phyloP scores from a whole-genome alignment of 2,113 vertebrate species.

The Sinosuthora webbiana region DNA sequence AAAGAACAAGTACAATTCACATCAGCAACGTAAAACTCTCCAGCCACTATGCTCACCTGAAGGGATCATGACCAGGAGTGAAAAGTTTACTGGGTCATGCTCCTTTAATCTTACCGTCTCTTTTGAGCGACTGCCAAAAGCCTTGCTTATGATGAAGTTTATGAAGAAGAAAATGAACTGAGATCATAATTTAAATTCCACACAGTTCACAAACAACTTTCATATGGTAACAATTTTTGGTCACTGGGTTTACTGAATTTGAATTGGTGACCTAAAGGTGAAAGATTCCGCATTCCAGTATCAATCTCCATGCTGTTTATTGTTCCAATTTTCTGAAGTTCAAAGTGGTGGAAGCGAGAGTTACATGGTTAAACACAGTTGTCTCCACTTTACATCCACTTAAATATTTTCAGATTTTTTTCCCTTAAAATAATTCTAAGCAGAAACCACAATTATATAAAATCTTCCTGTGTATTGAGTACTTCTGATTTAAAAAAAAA shows the following conservation, averaged over 20 bases:
- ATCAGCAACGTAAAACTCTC: not conserved
- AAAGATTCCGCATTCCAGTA: conserved; percentile 23
- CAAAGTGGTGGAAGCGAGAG: not conserved
- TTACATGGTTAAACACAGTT: not conserved
- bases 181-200: conserved; percentile 46
- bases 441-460: not conserved
- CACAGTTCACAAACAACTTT: conserved; percentile 18
- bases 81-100: not conserved
- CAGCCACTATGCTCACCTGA: not conserved
- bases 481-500: not conserved
- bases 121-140: conserved; percentile 13
- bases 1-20: not conserved
- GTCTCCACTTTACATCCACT: not conserved
- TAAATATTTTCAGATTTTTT: not conserved
- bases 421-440: not conserved
- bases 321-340: conserved; percentile 6
- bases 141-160: conserved; percentile 21
- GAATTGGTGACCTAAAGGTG: conserved; percentile 36
- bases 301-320: not conserved
- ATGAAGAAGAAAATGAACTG: conserved; percentile 40
- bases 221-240: conserved; percentile 49
- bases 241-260: conserved; percentile 18
- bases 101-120: conserved; percentile 23
- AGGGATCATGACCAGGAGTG: not conserved
- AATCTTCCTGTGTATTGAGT: not conserved